These are phyloP conservation scores for Penaeus monodon DNA, from an alignment of 2,888 invertebrate genomes.

Conservation along the genomic window DNA sequence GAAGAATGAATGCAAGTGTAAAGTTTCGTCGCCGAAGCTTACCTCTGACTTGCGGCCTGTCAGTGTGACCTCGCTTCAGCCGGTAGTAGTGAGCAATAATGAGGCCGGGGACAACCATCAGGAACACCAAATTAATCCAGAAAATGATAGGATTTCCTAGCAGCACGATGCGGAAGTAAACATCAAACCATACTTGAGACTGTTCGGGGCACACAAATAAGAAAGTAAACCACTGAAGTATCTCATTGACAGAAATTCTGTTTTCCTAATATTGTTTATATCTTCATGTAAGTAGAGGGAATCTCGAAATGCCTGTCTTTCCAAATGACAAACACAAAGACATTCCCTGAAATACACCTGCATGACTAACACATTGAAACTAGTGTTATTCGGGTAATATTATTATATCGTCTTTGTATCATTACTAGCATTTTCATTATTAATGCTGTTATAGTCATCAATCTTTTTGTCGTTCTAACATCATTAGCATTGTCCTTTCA, in stretches of 20 bases:
- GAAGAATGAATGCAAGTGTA: no score
- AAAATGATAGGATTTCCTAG: conserved; percentile 62
- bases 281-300: no score
- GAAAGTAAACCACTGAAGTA: no score
- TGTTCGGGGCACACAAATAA: background rate
- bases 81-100: conserved; percentile 45
- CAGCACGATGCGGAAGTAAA: conserved; percentile 59
- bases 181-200: conserved; percentile 62
- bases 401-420: no score
- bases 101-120: conserved; percentile 40
- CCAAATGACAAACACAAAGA: no score
- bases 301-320: no score
- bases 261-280: no score
- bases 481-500: no score
- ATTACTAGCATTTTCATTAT: no score
- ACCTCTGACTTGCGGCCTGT: background rate
- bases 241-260: no score
- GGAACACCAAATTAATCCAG: conserved; percentile 55
- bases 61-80: conserved; percentile 11
- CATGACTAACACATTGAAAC: background rate
- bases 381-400: background rate
- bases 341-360: background rate
- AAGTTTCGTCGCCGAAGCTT: background rate
- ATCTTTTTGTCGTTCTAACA: no score
- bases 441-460: no score